phyloP scores from a whole-genome alignment of 53 echinoderm and acorn worm species.

The Paracentrotus lividus region DNA sequence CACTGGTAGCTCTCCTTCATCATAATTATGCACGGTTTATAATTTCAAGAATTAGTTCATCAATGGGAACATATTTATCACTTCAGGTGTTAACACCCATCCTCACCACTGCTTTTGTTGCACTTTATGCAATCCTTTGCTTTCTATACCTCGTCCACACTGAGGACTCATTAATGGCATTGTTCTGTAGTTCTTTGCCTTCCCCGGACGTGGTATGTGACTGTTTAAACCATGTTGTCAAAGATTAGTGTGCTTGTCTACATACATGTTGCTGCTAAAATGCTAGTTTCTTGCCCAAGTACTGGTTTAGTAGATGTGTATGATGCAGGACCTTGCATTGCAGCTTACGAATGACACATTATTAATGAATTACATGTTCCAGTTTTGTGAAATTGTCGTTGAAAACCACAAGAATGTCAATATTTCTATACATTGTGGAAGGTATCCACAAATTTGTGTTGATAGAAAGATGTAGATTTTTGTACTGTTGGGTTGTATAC shows the following conservation, averaged over 20 bases:
- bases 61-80: too few species aligned
- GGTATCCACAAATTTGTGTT: not conserved
- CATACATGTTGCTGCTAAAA: too few species aligned
- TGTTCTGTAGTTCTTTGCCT: not conserved
- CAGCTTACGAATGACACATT: not conserved
- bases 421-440: not conserved
- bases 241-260: not conserved
- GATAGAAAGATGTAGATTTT: not conserved
- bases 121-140: too few species aligned
- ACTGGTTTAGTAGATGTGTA: not conserved
- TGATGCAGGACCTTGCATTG: not conserved
- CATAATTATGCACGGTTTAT: too few species aligned
- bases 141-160: too few species aligned
- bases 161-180: too few species aligned
- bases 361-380: not conserved
- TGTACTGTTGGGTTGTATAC: not conserved
- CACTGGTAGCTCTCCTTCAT: too few species aligned
- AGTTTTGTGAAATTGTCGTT: not conserved
- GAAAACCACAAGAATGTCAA: not conserved
- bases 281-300: not conserved
- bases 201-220: not conserved
- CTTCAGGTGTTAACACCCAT: too few species aligned
- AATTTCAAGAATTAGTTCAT: too few species aligned
- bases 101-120: too few species aligned
- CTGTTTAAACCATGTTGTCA: not conserved